Evolutionary conservation across 2,113 vertebrate genomes (phyloP), one percentile per base, ranked within the genome.

Genomic region (Eurypyga helias): DNA sequence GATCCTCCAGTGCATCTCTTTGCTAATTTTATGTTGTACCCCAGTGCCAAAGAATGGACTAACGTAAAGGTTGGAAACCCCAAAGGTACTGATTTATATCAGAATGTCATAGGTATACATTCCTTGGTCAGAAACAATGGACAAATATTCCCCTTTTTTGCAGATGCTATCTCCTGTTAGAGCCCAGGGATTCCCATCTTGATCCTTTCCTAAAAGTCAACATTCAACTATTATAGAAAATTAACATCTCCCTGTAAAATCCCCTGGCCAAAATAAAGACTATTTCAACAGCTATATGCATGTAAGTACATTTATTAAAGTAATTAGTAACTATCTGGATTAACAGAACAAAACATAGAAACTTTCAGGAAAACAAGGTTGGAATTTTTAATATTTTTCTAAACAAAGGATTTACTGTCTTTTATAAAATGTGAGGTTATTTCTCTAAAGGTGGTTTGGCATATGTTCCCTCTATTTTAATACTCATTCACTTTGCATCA

Each of bases 401-500:
- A 82, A 73, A 90, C 7, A 73, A 57, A 73, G 9, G 57, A 62
- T 83, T 82, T 90, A 83, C 70, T 3, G 12, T 41, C 28, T 77
- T 93, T 73, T 73, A 60, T 45, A 73, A 86, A 80, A 54, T 34
- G 23, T 84, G 46, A 88, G 31, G 18, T 84, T 97, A 55, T 82
- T 92, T 69, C n/a, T 72, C 17, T 77, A 87, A 91, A 93, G 69
- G 29, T 90, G 52, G 11, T 90, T 94, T 94, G 78, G 82, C 61
- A 79, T 60, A 52, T 48, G 14, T 20, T 84, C 61, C 33, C 13
- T 88, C 15, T 73, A 64, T 80, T 92, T 94, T 94, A 92, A 60
- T 89, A 85, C 79, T 88, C 60, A 93, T 96, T 96, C 90, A 79
- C 76, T 98, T 97, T 97, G 94, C 73, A 94, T 97, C 6, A 33